These are phyloP conservation scores for Accipiter virgatus DNA, from an alignment of 2,113 vertebrate species.

Conservation along the genomic window DNA sequence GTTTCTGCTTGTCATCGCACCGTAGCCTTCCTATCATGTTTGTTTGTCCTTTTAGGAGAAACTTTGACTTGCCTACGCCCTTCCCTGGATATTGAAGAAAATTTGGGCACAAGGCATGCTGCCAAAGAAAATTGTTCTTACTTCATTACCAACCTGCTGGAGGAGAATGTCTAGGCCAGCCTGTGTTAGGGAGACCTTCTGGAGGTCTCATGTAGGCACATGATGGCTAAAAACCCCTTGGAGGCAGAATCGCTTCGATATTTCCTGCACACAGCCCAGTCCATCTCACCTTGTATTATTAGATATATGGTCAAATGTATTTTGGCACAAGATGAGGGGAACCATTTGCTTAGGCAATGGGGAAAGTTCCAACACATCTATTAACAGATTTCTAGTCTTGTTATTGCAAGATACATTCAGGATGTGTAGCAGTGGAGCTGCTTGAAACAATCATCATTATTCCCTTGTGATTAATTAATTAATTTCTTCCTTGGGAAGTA, in stretches of 20 bases:
- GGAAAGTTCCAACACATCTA: neutral
- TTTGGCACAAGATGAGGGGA: neutral
- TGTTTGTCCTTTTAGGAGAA: neutral
- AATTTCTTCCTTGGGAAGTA: neutral
- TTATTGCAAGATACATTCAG: neutral
- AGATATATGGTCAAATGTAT: neutral
- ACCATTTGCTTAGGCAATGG: neutral
- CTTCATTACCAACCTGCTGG: neutral
- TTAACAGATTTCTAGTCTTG: neutral
- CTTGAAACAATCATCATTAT: neutral
- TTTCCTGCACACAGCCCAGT: neutral
- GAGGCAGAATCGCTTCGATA: neutral
- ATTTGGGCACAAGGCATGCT: neutral
- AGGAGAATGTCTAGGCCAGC: neutral
- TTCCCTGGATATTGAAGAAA: neutral
- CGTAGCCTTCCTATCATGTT: neutral
- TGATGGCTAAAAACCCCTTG: neutral
- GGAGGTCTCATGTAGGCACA: neutral
- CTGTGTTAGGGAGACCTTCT: neutral
- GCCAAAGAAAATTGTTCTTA: neutral
- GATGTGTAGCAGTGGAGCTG: neutral
- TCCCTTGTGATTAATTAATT: neutral
- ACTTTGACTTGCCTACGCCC: neutral
- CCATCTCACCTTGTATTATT: neutral
- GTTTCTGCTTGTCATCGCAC: rapidly evolving